Evolutionary conservation across 2,797 vertebrate species (phyloP), one percentile per base, ranked within the genome.

Genomic region (Apogon hyalosoma): DNA sequence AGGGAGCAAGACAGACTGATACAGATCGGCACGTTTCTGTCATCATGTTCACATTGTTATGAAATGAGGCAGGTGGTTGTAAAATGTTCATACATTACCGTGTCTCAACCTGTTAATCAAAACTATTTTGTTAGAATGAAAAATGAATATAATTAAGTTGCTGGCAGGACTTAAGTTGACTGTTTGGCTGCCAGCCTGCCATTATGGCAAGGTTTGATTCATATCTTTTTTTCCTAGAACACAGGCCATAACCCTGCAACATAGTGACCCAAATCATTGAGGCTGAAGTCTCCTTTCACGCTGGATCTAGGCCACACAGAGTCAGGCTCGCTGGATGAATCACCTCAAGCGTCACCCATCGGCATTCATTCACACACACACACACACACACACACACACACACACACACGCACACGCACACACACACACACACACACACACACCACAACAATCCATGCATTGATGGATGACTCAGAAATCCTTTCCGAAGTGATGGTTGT

Each of bases 391-490:
- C n/a, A n/a, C n/a, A n/a, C n/a, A n/a, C n/a, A n/a, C n/a, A n/a
- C n/a, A n/a, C n/a, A n/a, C n/a, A n/a, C n/a, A n/a, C n/a, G n/a
- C n/a, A n/a, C n/a, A n/a, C n/a, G n/a, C n/a, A n/a, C 64, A 54
- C 33, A 48, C 64, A 54, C 33, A 48, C 64, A 54, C 33, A 48
- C 64, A 54, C 33, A 48, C 64, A 54, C 33, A 48, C 52, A 46
- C 76, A 12, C 69, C 31, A 18, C 67, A 52, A 19, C 51, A 47
- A 58, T 53, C 33, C 66, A 67, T 59, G 46, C 63, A 47, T 15
- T 85, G 87, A 88, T 63, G 77, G 80, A 83, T 84, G 83, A 68
- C 67, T 82, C 66, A 38, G 52, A 73, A 83, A 78, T 85, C 18
- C 73, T 43, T 56, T 72, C 69, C 68, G 70, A 85, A 75, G 78